Base-by-base conservation (phyloP, 1,140 invertebrate species). In the Cyphomyrmex costatus region DNA sequence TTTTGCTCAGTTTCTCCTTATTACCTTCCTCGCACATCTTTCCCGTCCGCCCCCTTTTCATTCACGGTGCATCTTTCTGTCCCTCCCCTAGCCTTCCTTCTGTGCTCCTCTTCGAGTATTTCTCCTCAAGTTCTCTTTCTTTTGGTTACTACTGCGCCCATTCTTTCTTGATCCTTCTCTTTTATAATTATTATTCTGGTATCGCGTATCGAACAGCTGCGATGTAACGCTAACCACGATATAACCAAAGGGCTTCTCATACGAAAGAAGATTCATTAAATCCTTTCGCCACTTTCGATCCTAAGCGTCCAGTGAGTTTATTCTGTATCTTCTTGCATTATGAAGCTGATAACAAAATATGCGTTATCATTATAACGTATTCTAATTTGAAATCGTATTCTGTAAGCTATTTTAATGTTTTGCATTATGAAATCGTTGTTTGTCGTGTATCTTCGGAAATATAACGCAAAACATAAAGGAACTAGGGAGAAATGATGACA, bases 1-100 rank as follows among this genome's bases (percentile, higher is more conserved):
- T 61, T 61, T 71, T 80, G 36, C 71, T 33, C 70, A 56, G 63
- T 36, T 74, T 88, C 85, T 86, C 56, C 87, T 91, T 90, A 88
- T 88, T 82, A 79, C 63, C 42, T 79, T 77, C 78, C 76, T 49
- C 76, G 46, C 76, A 16, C 46, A 53, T 76, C 83, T 66, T 77
- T 21, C 30, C 19, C 58, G 8, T 19, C 21, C 19, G 36, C 58
- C 3, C 19, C 53, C n/a, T 2, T 10, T 19, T 0, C 19, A 2
- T 14, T 24, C 24, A 4, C 16, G 71, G 51, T 68, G 61, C 51
- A 36, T 58, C 49, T 60, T 85, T 71, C 58, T 51, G 60, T 21
- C 56, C 76, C 19, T 7, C n/a, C 42, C 14, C 12, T 61, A n/a
- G 27, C 1, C 19, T 24, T 14, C 24, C 36, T 49, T 10, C 19